Conservation (phyloP, 2,888 invertebrate species). For the Metalampra italica region DNA sequence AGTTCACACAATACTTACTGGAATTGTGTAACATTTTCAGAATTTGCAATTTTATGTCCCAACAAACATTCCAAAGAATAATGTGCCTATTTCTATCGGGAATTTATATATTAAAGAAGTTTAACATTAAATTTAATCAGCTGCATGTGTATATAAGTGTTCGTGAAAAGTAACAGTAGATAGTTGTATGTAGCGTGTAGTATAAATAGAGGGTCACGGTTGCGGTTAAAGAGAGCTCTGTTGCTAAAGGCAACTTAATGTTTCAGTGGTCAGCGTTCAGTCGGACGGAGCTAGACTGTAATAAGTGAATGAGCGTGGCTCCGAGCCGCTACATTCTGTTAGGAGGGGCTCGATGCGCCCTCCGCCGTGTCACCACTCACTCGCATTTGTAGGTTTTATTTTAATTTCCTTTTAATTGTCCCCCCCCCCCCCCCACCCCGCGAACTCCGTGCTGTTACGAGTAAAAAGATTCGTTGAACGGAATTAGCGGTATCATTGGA, state of each 20-base stretch:
- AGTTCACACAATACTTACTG: too few species aligned
- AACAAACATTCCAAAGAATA: too few species aligned
- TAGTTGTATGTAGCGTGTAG: neutral
- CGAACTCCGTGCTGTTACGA: conserved; percentile 23
- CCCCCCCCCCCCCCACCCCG: conserved; percentile 29
- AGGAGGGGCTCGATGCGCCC: conserved; percentile 58
- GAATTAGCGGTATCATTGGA: neutral
- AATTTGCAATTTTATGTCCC: too few species aligned
- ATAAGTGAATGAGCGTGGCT: conserved; percentile 36
- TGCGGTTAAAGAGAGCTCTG: conserved; percentile 40
- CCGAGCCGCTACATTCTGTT: conserved; percentile 49
- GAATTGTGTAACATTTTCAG: too few species aligned
- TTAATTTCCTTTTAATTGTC: conserved; percentile 56
- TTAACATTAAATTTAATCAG: too few species aligned
- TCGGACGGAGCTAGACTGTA: conserved; percentile 72
- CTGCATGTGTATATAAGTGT: neutral
- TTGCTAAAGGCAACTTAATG: conserved; percentile 64
- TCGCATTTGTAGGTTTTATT: conserved; percentile 69
- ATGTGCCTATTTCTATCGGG: too few species aligned
- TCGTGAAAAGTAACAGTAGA: neutral
- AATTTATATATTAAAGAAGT: too few species aligned
- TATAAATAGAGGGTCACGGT: conserved; percentile 44
- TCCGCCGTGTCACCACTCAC: conserved; percentile 69
- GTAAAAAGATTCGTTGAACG: neutral
- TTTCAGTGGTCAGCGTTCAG: conserved; percentile 75